Percentiles rank a stretch among this genome's conserved stretches.
phyloP scores from a whole-genome alignment of 2,888 invertebrate species.

The Polia nebulosa region DNA sequence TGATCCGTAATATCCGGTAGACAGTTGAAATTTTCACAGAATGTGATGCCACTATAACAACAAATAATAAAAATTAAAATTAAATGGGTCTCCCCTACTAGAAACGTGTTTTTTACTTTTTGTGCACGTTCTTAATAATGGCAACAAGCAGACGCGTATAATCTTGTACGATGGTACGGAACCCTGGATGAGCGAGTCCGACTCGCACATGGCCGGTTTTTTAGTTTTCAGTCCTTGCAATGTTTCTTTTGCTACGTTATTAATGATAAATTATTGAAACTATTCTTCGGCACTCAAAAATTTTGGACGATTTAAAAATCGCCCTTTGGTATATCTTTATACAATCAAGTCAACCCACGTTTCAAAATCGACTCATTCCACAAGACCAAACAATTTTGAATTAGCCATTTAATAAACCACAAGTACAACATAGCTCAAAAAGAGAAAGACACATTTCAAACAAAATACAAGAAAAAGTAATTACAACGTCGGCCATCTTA shows the following conservation, averaged over 20 bases:
- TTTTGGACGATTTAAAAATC: neutral
- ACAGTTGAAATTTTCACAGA: too few relatives aligned
- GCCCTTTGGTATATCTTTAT: neutral
- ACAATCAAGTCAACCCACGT: neutral
- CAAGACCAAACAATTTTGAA: neutral
- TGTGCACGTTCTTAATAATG: too few relatives aligned
- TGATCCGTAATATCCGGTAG: too few relatives aligned
- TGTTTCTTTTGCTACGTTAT: neutral
- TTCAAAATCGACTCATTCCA: neutral
- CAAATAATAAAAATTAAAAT: too few relatives aligned
- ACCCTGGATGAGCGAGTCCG: too few relatives aligned
- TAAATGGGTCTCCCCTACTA: too few relatives aligned
- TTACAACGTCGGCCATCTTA: slow-evolving; percentile 46
- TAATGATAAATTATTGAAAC: neutral
- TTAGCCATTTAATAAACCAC: slow-evolving; percentile 7
- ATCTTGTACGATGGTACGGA: too few relatives aligned
- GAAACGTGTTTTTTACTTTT: too few relatives aligned
- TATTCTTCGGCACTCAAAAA: neutral
- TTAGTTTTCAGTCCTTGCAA: too few relatives aligned
- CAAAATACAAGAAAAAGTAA: slow-evolving; percentile 43
- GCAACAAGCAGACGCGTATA: too few relatives aligned
- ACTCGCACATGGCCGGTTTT: too few relatives aligned
- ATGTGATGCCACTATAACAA: too few relatives aligned
- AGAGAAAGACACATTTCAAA: slow-evolving; percentile 12
- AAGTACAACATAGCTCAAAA: slow-evolving; percentile 7